Conservation (phyloP, 64 coral and sea anemone genomes). For the Astreopora myriophthalma region DNA sequence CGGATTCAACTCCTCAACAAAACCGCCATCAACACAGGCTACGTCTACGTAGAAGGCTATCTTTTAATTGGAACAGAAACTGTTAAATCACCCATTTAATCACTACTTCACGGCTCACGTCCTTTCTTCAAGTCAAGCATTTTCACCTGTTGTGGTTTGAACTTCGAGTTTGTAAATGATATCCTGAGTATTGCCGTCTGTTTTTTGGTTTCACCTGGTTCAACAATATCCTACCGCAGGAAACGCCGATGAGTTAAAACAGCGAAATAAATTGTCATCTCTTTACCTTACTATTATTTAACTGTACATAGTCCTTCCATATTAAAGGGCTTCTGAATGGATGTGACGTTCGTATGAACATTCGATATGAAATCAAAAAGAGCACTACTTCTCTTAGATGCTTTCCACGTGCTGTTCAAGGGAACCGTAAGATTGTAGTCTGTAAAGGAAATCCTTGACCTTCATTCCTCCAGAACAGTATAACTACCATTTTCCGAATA, state of each 20-base stretch:
- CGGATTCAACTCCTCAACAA: too few relatives aligned
- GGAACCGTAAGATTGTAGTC: neutral
- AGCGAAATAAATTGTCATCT: neutral
- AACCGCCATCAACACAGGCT: too few relatives aligned
- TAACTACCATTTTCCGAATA: neutral
- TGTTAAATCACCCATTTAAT: neutral
- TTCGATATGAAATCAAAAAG: neutral
- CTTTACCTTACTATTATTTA: neutral
- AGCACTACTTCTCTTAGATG: too few relatives aligned
- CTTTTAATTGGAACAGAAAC: neutral
- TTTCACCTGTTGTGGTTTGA: neutral
- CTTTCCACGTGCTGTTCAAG: neutral
- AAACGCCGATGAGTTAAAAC: neutral
- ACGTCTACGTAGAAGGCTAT: too few relatives aligned
- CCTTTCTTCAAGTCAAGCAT: neutral
- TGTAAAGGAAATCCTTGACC: neutral
- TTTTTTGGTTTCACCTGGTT: neutral
- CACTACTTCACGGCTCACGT: neutral
- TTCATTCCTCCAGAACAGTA: neutral
- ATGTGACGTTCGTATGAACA: too few relatives aligned
- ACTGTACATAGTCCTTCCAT: too few relatives aligned
- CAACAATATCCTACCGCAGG: neutral
- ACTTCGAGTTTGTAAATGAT: neutral
- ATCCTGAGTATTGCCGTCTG: neutral
- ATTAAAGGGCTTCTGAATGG: too few relatives aligned